Evolutionary conservation across 2,113 vertebrate species (phyloP).

Genomic region (Aegithalos caudatus): DNA sequence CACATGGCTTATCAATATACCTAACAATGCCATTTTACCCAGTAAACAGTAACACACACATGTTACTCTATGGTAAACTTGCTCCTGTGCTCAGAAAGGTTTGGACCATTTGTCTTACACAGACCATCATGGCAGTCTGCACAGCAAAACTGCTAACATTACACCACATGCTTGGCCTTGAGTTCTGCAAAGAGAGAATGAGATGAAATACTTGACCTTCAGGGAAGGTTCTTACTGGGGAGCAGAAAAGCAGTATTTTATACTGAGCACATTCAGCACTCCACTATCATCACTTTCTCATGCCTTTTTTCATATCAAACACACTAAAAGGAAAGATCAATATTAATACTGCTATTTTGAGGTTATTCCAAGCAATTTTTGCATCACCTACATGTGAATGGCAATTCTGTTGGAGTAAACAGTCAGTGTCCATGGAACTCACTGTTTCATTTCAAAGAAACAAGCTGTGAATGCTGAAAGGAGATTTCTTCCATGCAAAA

Average conservation of each 20-base stretch:
- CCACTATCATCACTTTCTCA: background rate
- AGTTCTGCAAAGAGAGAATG: background rate
- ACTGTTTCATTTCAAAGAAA: constrained; percentile 14
- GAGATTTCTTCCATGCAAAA: background rate
- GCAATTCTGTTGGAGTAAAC: background rate
- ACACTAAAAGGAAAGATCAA: background rate
- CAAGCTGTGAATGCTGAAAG: background rate
- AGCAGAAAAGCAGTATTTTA: background rate
- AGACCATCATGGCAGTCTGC: background rate
- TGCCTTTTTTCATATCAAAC: background rate
- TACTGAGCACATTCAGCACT: background rate
- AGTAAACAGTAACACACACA: background rate
- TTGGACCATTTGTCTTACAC: background rate
- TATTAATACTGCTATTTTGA: background rate
- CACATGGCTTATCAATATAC: background rate
- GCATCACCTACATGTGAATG: background rate
- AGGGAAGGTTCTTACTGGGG: background rate
- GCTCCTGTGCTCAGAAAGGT: background rate
- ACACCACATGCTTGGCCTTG: background rate
- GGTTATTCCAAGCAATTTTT: background rate
- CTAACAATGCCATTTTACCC: background rate
- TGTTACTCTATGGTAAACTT: background rate
- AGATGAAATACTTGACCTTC: background rate
- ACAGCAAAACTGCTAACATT: background rate
- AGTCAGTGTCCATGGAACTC: background rate